Base-by-base conservation (phyloP, 2,113 vertebrate species). In the Clinocottus analis region DNA sequence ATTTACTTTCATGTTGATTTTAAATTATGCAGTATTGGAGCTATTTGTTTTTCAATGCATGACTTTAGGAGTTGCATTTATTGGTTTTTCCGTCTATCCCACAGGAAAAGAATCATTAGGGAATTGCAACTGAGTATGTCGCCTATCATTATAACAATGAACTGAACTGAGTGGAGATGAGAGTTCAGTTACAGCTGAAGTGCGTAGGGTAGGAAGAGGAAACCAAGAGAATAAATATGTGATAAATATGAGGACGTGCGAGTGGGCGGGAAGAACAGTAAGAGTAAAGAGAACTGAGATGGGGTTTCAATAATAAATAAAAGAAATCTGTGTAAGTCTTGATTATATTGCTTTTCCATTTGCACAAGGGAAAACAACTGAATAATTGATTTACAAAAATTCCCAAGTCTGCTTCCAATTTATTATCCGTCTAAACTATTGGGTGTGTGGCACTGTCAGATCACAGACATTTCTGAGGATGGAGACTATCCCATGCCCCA, bases 321-420 rank as follows among this genome's bases (percentile, higher is more conserved):
- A 80, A 62, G 77, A 67, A 77, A 76, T 80, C 31, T 31, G 17
- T 63, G 29, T 63, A 23, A 67, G 60, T 39, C 41, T 77, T 82
- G 72, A 84, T 87, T 79, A 59, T 80, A 60, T 72, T 79, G 61
- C 63, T n/a, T 82, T 83, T 72, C 62, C 64, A 79, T 83, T 80
- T 76, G 53, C 74, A 56, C 74, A 47, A 69, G 60, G 60, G 29
- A 84, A 69, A 87, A 80, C n/a, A 71, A 58, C 47, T 90, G 74
- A 91, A 92, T 93, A 87, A 85, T 87, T 87, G 70, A 89, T 41
- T 87, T 58, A 27, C 49, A n/a, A 35, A 41, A 61, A 59, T 72
- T 80, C 35, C 62, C 49, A 56, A 67, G 10, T 35, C 39, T 43
- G 66, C 75, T 76, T 80, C 62, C 19, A 0, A 45, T 75, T 58